These are phyloP conservation scores for Novumbra hubbsi DNA, from an alignment of 2,797 vertebrate genomes.

Conservation along the genomic window DNA sequence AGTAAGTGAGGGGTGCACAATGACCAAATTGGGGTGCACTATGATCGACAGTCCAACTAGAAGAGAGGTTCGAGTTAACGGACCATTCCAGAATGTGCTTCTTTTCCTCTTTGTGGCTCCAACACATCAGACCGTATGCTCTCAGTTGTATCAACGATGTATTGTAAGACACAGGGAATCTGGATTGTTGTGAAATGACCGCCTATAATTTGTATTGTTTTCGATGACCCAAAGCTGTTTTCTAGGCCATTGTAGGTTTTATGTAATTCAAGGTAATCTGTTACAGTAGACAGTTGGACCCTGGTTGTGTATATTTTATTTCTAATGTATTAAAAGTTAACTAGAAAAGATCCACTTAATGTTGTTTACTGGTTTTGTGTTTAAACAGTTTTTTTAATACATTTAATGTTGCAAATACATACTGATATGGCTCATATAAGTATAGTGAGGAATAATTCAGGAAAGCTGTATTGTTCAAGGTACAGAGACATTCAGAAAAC, in stretches of 20 bases:
- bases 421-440: too few species aligned
- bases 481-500: too few species aligned
- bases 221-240: not conserved
- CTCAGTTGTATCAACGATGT: not conserved
- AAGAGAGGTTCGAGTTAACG: too few species aligned
- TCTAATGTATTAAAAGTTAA: constrained; percentile 53
- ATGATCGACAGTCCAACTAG: too few species aligned
- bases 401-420: too few species aligned
- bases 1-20: too few species aligned
- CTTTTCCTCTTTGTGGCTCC: not conserved
- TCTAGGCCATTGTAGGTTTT: not conserved
- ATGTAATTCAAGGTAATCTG: constrained; percentile 5
- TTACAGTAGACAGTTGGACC: constrained; percentile 19
- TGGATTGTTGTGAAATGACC: not conserved
- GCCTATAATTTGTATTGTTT: not conserved
- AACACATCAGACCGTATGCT: not conserved
- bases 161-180: not conserved
- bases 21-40: too few species aligned
- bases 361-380: not conserved
- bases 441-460: too few species aligned
- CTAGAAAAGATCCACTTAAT: constrained; percentile 17
- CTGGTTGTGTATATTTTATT: constrained; percentile 51
- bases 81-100: too few species aligned
- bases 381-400: not conserved
- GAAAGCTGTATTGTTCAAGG: too few species aligned